phyloP scores from a whole-genome alignment of 2,797 vertebrate species.

The Lepilemur septentrionalis region DNA sequence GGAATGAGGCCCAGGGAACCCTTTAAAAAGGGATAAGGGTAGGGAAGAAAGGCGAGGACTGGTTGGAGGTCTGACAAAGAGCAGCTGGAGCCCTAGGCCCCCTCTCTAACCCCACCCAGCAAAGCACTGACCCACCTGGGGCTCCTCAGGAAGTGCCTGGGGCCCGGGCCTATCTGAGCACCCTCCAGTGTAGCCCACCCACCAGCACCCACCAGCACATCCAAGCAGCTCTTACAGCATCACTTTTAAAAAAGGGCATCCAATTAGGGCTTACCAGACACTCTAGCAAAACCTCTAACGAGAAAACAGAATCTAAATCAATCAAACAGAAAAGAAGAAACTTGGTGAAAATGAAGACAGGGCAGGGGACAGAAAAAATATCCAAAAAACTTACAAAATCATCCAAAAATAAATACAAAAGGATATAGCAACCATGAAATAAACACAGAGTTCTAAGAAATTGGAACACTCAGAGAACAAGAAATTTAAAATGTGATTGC shows the following conservation, averaged over 20 bases:
- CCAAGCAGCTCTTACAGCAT: background rate
- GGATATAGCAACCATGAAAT: background rate
- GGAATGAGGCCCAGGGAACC: background rate
- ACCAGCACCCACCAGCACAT: rapidly evolving
- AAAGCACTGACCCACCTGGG: rapidly evolving
- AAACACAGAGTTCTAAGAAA: background rate
- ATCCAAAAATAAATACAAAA: background rate
- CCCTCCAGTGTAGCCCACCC: background rate
- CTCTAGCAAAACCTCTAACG: background rate
- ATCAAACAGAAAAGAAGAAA: background rate
- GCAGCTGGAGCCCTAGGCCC: background rate
- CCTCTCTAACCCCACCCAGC: rapidly evolving
- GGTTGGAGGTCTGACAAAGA: background rate
- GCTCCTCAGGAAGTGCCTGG: background rate
- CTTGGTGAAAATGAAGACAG: background rate
- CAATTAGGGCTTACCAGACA: background rate
- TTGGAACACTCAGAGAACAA: background rate
- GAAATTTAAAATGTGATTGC: background rate
- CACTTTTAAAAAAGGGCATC: background rate
- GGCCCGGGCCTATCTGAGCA: too few relatives aligned
- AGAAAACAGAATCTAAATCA: background rate
- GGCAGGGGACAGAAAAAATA: background rate
- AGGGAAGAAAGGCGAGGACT: background rate
- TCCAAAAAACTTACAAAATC: background rate
- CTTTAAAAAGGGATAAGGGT: background rate